Evolutionary conservation across 2,113 vertebrate genomes (phyloP).

Genomic region (Melanocharis versteri): DNA sequence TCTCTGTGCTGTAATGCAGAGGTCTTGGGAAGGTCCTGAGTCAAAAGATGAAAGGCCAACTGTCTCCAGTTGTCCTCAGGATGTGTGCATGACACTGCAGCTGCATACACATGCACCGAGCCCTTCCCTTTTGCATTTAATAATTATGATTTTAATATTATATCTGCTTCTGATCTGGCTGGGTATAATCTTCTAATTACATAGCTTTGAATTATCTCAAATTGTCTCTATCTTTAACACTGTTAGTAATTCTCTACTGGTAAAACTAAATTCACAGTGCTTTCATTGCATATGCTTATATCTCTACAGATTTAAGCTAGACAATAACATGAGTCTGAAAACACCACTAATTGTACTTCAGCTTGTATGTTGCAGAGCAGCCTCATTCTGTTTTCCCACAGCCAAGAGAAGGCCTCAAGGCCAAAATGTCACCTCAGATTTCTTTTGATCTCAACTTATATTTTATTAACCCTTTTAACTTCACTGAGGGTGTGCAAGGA

Average conservation of each 20-base stretch:
- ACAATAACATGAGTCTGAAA: slow-evolving; percentile 10
- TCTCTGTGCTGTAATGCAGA: neutral
- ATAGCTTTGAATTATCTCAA: neutral
- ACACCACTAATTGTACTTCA: slow-evolving; percentile 31
- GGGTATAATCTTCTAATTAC: neutral
- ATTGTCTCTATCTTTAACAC: neutral
- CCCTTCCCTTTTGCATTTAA: neutral
- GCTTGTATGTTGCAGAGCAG: slow-evolving; percentile 30
- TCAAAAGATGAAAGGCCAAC: slow-evolving; percentile 45
- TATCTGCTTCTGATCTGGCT: neutral
- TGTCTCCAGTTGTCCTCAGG: slow-evolving; percentile 18
- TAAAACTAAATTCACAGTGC: neutral
- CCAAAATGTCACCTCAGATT: slow-evolving; percentile 63
- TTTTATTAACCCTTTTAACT: slow-evolving; percentile 69
- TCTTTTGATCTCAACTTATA: slow-evolving; percentile 63
- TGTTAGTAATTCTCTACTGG: neutral
- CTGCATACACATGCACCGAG: neutral
- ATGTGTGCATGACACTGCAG: neutral
- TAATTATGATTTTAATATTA: neutral
- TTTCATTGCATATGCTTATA: neutral
- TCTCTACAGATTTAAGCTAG: neutral
- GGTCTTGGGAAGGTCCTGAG: slow-evolving; percentile 46
- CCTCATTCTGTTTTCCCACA: slow-evolving; percentile 53
- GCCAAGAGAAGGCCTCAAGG: slow-evolving; percentile 61
- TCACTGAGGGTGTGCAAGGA: slow-evolving; percentile 37